A percentile compares a stretch with the other conserved stretches of the same genome.
These are phyloP conservation scores for Lepidurus packardi DNA, from an alignment of 1,140 invertebrate genomes.

Conservation along the genomic window DNA sequence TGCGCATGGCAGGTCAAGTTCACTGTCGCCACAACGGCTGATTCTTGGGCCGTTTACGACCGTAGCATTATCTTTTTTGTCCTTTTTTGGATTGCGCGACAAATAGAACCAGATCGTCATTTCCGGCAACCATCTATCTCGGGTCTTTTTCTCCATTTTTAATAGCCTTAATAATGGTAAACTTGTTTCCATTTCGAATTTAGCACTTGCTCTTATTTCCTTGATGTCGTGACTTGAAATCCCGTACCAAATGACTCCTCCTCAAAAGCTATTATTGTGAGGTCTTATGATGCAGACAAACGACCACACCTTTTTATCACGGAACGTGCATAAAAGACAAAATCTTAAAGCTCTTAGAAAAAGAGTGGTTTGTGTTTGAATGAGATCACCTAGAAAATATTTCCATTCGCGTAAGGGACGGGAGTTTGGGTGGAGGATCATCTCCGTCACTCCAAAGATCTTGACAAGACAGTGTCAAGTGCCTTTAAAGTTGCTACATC, in stretches of 20 bases:
- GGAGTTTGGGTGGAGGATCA: slow-evolving; percentile 11
- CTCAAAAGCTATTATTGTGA: slow-evolving; percentile 11
- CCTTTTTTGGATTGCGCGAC: neutral
- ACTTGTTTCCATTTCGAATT: neutral
- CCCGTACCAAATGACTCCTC: neutral
- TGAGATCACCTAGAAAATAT: neutral
- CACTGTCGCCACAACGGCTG: neutral
- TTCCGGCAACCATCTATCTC: neutral
- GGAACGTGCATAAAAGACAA: neutral
- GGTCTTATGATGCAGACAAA: neutral
- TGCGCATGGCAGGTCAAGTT: neutral
- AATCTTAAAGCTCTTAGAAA: neutral
- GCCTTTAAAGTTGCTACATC: neutral
- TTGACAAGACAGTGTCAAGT: slow-evolving; percentile 10
- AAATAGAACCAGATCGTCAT: neutral
- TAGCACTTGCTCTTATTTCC: neutral
- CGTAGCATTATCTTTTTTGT: too few species aligned
- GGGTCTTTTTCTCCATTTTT: neutral
- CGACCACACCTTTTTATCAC: neutral
- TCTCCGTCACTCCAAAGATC: neutral
- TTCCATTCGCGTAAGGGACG: neutral
- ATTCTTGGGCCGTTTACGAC: too few species aligned
- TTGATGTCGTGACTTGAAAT: neutral
- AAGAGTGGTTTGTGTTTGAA: neutral
- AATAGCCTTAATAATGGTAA: neutral